Evolutionary conservation across 1,140 invertebrate species (phyloP), one percentile per base, ranked within the genome.

Genomic region (Apolygus lucorum): DNA sequence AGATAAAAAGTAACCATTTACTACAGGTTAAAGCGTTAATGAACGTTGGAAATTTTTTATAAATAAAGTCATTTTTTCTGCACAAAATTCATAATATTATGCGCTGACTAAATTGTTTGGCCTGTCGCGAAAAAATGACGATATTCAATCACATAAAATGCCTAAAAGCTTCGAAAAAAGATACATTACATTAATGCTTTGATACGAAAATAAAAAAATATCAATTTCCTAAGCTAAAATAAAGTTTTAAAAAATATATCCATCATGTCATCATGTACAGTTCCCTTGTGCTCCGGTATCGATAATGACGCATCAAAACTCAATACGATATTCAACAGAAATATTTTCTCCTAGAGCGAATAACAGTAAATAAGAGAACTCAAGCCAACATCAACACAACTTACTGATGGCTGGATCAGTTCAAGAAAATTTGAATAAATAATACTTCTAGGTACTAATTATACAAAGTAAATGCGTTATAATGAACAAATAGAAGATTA

Each of bases 11-110:
- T 21, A 29, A n/a, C 28, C n/a, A 66, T 28, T 26, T 26, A 64
- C 63, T 29, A 66, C 17, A 66, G n/a, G 29, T 24, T 34, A 26
- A 66, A 66, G 64, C 27, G 27, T 66, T 29, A 42, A 66, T n/a
- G n/a, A 1, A 66, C 26, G 27, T 66, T n/a, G n/a, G 28, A 34
- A 28, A 28, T 29, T 17, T 66, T 21, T 66, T 42, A 8, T 17
- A 34, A 66, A 34, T 24, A 28, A 29, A 66, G 28, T 21, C 34
- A 42, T 17, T 42, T 42, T 42, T 17, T 42, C 34, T 17, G 34
- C 34, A 17, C 34, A 42, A 8, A n/a, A n/a, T n/a, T n/a, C n/a
- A n/a, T n/a, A n/a, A n/a, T n/a, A n/a, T 42, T 17, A 42, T 42
- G 34, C 34, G 34, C 17, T 42, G 34, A 42, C 34, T 42, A 42